phyloP scores from a whole-genome alignment of 2,888 invertebrate genomes.

The Eupithecia subfuscata region DNA sequence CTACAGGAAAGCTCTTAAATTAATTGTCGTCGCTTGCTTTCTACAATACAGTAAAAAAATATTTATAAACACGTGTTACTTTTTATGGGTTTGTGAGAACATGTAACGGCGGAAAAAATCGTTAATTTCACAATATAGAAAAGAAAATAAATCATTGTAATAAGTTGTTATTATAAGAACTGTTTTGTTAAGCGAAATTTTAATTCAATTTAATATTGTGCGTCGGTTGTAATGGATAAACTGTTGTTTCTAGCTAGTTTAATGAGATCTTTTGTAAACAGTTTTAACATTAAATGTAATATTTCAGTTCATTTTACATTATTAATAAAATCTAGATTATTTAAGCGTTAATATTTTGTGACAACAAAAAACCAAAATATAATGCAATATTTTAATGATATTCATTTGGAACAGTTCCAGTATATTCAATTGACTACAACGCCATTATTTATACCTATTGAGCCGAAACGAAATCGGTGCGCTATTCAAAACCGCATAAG shows the following conservation, averaged over 20 bases:
- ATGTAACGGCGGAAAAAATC: neutral
- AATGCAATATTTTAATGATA: neutral
- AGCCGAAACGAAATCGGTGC: conserved; percentile 39
- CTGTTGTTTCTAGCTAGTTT: too few species aligned
- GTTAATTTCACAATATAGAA: too few species aligned
- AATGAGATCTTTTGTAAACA: too few species aligned
- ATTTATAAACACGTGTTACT: neutral
- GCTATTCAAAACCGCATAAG: conserved; percentile 32
- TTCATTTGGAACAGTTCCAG: conserved; percentile 19
- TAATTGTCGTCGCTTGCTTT: neutral
- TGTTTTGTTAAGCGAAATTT: too few species aligned
- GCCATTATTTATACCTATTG: conserved; percentile 51
- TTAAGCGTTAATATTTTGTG: neutral
- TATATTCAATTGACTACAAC: conserved; percentile 46
- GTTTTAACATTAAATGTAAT: too few species aligned
- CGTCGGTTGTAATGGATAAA: too few species aligned
- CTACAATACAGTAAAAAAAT: neutral
- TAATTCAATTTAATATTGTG: too few species aligned
- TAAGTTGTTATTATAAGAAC: neutral
- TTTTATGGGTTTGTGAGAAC: neutral
- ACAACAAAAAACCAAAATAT: neutral
- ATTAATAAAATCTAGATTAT: neutral
- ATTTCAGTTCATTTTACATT: too few species aligned
- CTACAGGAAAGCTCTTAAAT: conserved; percentile 1
- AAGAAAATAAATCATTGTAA: too few species aligned